phyloP scores from a whole-genome alignment of 1,140 invertebrate species.

The Anoplophora glabripennis region DNA sequence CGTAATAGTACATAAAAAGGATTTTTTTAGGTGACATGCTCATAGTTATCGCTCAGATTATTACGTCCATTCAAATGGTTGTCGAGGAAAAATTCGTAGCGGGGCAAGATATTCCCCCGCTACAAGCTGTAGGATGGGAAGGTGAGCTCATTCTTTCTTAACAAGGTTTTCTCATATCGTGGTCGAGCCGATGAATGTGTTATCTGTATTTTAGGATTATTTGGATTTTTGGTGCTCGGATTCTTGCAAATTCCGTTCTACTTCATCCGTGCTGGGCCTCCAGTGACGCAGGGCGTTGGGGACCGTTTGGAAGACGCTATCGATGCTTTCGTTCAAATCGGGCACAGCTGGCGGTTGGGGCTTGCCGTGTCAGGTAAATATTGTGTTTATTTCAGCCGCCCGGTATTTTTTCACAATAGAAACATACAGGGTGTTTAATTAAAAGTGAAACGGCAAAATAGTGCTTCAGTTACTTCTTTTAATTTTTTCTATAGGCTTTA shows the following conservation, averaged over 20 bases:
- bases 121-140: conserved; percentile 91
- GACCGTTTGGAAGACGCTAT: conserved; percentile 81
- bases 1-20: neutral
- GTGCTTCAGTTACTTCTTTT: too few species aligned
- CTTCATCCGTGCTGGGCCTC: conserved; percentile 70
- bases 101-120: conserved; percentile 74
- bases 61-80: conserved; percentile 90
- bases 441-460: too few species aligned
- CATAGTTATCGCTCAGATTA: conserved; percentile 87
- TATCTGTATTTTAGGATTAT: conserved; percentile 57
- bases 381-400: too few species aligned
- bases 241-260: conserved; percentile 80
- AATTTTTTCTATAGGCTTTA: too few species aligned
- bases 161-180: neutral
- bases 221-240: conserved; percentile 77
- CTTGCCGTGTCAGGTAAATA: conserved; percentile 65
- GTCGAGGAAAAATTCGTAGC: conserved; percentile 89
- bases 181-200: neutral
- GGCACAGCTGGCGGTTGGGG: conserved; percentile 61
- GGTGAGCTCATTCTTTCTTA: conserved; percentile 64
- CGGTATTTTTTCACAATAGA: too few species aligned
- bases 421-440: too few species aligned
- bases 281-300: conserved; percentile 74
- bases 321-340: conserved; percentile 82
- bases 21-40: conserved; percentile 72